These are phyloP conservation scores for Mactromeris polynyma DNA, from an alignment of 2,888 invertebrate genomes.

Conservation along the genomic window DNA sequence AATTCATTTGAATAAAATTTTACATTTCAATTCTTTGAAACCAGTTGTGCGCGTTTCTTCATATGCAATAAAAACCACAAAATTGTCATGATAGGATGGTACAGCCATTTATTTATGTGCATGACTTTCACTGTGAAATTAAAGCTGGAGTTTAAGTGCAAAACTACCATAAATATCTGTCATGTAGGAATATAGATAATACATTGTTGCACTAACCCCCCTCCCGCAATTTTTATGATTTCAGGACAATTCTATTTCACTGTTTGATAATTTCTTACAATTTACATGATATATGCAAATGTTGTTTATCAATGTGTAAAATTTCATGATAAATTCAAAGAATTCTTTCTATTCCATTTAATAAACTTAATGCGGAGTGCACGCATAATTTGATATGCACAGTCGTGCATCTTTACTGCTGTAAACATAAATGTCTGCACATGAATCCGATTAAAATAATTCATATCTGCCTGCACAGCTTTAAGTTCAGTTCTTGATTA, in stretches of 20 bases:
- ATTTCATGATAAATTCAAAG: background rate
- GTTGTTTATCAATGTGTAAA: background rate
- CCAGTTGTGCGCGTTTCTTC: background rate
- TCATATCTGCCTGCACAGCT: constrained; percentile 9
- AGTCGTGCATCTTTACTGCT: background rate
- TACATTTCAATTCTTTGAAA: background rate
- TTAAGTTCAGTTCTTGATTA: background rate
- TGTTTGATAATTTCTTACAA: background rate
- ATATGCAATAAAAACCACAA: background rate
- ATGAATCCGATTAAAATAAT: background rate
- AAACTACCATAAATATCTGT: background rate
- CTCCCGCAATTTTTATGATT: background rate
- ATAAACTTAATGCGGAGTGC: background rate
- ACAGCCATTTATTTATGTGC: background rate
- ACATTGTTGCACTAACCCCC: background rate
- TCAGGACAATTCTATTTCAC: background rate
- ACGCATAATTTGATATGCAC: constrained; percentile 13
- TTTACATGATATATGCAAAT: background rate
- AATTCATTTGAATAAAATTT: background rate
- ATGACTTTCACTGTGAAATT: background rate
- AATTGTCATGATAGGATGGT: background rate
- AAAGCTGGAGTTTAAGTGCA: background rate
- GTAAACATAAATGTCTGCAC: background rate
- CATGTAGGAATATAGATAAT: background rate
- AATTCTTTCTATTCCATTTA: background rate